Conservation (phyloP, 2,888 invertebrate genomes). For the Shargacucullia verbasci region DNA sequence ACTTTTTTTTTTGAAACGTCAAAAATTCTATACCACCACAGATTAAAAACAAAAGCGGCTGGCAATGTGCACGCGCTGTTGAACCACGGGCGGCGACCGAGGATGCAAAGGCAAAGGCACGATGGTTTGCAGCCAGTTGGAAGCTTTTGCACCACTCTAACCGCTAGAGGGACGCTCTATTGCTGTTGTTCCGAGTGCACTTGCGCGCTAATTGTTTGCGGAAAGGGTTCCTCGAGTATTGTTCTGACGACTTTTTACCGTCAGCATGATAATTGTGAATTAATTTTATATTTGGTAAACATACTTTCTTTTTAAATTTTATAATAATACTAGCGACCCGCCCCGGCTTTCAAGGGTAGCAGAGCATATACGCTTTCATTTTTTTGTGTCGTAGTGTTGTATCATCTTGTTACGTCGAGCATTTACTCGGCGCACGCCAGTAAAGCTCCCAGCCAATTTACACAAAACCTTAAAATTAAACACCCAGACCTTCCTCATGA, state of each 20-base stretch:
- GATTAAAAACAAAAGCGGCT: slow-evolving; percentile 76
- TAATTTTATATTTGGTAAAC: not conserved
- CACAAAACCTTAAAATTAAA: too few species aligned
- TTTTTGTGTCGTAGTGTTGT: too few species aligned
- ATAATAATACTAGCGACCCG: too few species aligned
- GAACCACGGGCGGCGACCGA: slow-evolving; percentile 69
- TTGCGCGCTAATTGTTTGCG: slow-evolving; percentile 87
- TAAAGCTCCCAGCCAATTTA: too few species aligned
- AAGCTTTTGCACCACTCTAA: slow-evolving; percentile 70
- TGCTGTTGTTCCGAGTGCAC: slow-evolving; percentile 85
- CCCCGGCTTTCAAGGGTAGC: too few species aligned
- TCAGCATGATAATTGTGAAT: slow-evolving; percentile 63
- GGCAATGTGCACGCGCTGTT: slow-evolving; percentile 69
- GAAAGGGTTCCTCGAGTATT: slow-evolving; percentile 87
- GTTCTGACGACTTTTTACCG: slow-evolving; percentile 77
- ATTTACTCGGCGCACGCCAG: too few species aligned
- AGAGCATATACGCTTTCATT: too few species aligned
- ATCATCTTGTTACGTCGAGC: too few species aligned
- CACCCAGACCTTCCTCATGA: too few species aligned
- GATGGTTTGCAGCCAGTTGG: slow-evolving; percentile 81
- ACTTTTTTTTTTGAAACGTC: slow-evolving; percentile 30
- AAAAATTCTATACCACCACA: slow-evolving; percentile 54
- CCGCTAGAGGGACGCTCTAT: slow-evolving; percentile 75
- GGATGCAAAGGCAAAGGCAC: slow-evolving; percentile 80
- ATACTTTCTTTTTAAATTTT: too few species aligned